A percentile compares a stretch with the other conserved stretches of the same genome.
These are phyloP conservation scores for Rhingia rostrata DNA, from an alignment of 2,888 invertebrate genomes.

Conservation along the genomic window DNA sequence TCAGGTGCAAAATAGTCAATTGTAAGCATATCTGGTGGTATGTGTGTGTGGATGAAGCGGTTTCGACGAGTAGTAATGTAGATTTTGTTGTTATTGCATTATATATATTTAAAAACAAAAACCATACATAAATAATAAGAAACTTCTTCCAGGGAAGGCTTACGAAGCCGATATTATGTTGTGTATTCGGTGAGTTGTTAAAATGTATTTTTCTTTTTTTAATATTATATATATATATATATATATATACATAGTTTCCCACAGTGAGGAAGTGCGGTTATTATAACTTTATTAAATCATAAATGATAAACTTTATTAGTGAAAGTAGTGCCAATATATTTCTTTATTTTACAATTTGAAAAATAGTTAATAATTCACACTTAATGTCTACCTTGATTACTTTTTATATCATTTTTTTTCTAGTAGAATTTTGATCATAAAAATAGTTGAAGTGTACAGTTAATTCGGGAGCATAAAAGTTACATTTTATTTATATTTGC, in stretches of 20 bases:
- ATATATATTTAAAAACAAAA: too few species aligned
- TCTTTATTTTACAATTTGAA: background rate
- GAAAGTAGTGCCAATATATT: conserved; percentile 48
- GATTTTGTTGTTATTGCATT: conserved; percentile 28
- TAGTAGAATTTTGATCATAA: too few species aligned
- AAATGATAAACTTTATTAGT: conserved; percentile 1
- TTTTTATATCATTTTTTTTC: too few species aligned
- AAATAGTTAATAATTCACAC: too few species aligned
- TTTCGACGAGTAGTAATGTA: conserved; percentile 45
- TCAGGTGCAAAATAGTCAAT: conserved; percentile 66
- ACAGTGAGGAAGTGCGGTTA: conserved; percentile 53
- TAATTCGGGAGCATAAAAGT: too few species aligned
- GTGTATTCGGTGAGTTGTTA: conserved; percentile 61
- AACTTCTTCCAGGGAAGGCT: conserved; percentile 64
- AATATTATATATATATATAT: too few species aligned
- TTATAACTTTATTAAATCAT: background rate
- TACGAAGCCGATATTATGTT: conserved; percentile 38
- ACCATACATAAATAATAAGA: background rate
- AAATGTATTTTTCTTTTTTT: conserved; percentile 31
- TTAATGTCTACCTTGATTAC: too few species aligned
- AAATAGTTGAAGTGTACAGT: too few species aligned
- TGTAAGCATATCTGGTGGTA: conserved; percentile 34
- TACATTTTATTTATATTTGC: too few species aligned
- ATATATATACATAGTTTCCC: background rate
- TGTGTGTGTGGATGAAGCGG: conserved; percentile 10